Evolutionary conservation across 2,797 vertebrate species (phyloP), one percentile per base, ranked within the genome.

Genomic region (Botia kubotai): DNA sequence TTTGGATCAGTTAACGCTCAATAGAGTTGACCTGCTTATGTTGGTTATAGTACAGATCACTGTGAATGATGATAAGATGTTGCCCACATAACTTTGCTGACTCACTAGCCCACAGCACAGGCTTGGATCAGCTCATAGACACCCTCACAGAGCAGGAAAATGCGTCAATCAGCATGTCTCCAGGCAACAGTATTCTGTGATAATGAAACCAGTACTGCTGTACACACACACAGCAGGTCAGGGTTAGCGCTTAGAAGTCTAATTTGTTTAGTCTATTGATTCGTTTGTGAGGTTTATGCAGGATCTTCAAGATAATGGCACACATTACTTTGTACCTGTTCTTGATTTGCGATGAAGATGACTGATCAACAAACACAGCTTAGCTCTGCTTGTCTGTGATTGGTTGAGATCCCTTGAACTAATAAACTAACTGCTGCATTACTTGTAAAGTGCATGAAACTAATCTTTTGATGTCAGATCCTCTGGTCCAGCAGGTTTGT

Each of bases 131-230:
- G 70, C 72, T 63, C 52, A 60, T 50, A 78, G 75, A 68, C 39
- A 53, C 26, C 60, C 66, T 58, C 73, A 86, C 79, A 85, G 83
- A 77, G 66, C 80, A 79, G 85, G 84, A 85, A 85, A 81, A 88
- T 82, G 83, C 85, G 87, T 91, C 89, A 85, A 86, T 93, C 86
- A 90, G 81, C 21, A 74, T 72, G 87, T 88, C 86, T 89, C 77
- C 76, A 85, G 88, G 90, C 90, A 89, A 86, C 87, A 62, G 86
- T 75, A 83, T 84, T 89, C 84, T 85, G 86, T 4, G 36, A 78
- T 86, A 90, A 88, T 89, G 77, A 90, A 89, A 88, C 85, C 71
- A 57, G 52, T 69, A 58, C 69, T 85, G 86, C 62, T 85, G 70
- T 65, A 86, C 81, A 77, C 82, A 78, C 17, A 17, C 63, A 65